These are phyloP conservation scores for Manacus vitellinus DNA, from an alignment of 2,113 vertebrate species.

Conservation along the genomic window DNA sequence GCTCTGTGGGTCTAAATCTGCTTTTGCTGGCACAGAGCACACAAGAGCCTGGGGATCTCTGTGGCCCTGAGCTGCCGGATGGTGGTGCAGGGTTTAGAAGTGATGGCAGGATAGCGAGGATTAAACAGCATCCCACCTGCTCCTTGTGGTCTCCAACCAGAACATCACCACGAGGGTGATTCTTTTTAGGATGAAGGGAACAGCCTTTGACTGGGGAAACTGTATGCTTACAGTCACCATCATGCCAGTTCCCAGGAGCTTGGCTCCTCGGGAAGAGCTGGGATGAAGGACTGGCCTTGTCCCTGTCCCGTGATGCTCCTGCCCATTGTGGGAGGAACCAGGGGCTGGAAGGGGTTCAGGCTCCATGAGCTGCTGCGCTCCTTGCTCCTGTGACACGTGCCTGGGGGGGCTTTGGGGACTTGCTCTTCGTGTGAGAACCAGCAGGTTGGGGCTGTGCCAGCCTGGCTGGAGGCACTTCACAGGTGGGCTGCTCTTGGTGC, in stretches of 20 bases:
- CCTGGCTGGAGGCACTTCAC: not conserved
- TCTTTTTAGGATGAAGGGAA: not conserved
- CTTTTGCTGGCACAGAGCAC: not conserved
- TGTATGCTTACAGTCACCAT: accelerated
- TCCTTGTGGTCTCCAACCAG: not conserved
- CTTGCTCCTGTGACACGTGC: not conserved
- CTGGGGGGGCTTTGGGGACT: not conserved
- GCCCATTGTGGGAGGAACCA: not conserved
- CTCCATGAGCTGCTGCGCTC: not conserved
- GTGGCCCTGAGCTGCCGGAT: not conserved
- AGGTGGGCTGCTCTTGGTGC: not conserved
- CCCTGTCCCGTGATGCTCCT: not conserved
- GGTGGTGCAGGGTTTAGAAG: accelerated
- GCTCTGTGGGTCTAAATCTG: not conserved
- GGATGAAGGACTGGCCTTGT: not conserved
- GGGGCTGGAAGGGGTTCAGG: not conserved
- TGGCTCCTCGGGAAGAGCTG: not conserved
- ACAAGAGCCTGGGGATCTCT: not conserved
- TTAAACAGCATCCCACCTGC: accelerated
- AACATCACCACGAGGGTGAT: accelerated
- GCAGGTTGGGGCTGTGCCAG: not conserved
- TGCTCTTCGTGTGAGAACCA: not conserved
- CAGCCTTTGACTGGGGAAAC: not conserved
- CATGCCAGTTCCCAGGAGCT: too few species aligned
- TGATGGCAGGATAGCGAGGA: not conserved